Base-by-base conservation (phyloP, 1,140 invertebrate species). In the Pararge aegeria region DNA sequence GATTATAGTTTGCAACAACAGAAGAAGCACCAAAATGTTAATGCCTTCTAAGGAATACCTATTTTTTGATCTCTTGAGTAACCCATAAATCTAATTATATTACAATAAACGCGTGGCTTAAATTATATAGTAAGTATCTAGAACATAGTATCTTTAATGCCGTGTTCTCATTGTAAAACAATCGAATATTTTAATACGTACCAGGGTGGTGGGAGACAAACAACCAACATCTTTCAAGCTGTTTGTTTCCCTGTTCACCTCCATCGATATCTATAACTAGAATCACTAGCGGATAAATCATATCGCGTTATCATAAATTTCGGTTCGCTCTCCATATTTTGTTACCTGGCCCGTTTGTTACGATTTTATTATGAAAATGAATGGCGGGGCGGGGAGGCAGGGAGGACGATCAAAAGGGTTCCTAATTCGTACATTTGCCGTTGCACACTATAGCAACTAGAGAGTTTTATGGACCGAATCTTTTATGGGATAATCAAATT, bases 401-500 rank as follows among this genome's bases (percentile, higher is more conserved):
- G 48, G 55, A 62, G 55, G 57, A 61, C 77, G 78, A 82, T 86
- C 78, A 81, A 85, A 86, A 85, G 85, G 83, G 83, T 84, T 86
- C 77, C 82, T 87, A 89, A 89, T 89, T 85, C 83, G 85, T 83
- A 82, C 76, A 76, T 83, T 83, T 73, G 76, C 70, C 74, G 74
- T 70, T 80, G 79, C 77, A 80, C 79, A 86, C 81, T 86, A 84
- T 74, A 78, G 73, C 75, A 83, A 87, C 83, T 86, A 84, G 80
- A 77, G 75, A 78, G 75, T 89, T 87, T 89, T 89, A 89, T 89
- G 80, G 81, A 74, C 64, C 78, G 83, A 82, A 79, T 86, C 78
- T 87, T 89, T 89, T 87, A 89, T 86, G 76, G 78, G 83, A 87
- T 89, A 89, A 89, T 89, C 80, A 89, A 89, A 89, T 89, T 89